Base-by-base conservation (phyloP, 2,888 invertebrate genomes). In the Hirtodrosophila trivittata region DNA sequence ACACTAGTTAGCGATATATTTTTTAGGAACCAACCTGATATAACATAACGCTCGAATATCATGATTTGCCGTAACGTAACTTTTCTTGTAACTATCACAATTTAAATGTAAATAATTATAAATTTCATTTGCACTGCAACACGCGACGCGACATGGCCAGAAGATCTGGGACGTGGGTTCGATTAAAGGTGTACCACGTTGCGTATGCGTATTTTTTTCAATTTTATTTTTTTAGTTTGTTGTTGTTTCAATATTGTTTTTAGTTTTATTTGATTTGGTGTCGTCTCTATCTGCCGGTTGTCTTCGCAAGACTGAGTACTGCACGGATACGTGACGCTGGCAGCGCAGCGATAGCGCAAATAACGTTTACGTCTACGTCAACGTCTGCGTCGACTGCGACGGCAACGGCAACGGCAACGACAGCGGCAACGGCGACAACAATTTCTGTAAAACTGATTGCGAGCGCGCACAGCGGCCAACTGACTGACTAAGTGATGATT, bases 271-370 rank as follows among this genome's bases (percentile, higher is more conserved):
- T 47, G 58, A 16, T 70, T 84, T 57, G 47, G 75, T 83, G 84
- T 86, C 86, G 82, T 90, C 89, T 90, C 88, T 90, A 90, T 89
- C 90, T 90, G 89, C 83, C 85, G 89, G 89, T 86, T 89, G 89
- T 88, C 89, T 85, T 87, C 77, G 83, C 85, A 89, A 89, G 87
- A 90, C 90, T 90, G 81, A 89, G 60, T 70, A 84, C 64, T 64
- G 58, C 75, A 81, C 73, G 86, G 84, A 81, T 78, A 73, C 70
- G 81, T 62, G 74, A 81, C 71, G 69, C 80, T 59, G 66, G 49
- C 65, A 77, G 68, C 65, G 57, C 55, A 32, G 45, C 82, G 82
- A 77, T 74, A 69, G 62, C 77, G 75, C 66, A 74, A 69, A 65
- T 54, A 58, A 42, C 28, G 28, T 28, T 28, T 3, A 42, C 68